Evolutionary conservation across 2,797 vertebrate species (phyloP).

Genomic region (Phylloscopus collybita): DNA sequence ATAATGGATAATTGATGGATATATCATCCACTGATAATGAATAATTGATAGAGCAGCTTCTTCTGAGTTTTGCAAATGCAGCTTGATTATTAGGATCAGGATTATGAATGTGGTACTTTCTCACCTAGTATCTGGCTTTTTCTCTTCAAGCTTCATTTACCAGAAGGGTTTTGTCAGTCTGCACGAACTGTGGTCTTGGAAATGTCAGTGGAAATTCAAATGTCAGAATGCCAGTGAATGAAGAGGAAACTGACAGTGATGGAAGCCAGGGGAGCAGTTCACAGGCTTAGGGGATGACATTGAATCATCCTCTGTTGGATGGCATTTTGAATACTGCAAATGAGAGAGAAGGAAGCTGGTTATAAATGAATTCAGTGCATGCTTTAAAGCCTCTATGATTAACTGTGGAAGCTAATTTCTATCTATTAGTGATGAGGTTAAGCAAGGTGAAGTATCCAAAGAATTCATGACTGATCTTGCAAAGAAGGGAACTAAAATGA

Average conservation of each 20-base stretch:
- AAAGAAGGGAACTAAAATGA: neutral
- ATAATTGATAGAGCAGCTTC: neutral
- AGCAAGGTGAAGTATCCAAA: neutral
- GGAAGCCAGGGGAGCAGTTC: neutral
- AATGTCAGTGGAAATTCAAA: conserved; percentile 20
- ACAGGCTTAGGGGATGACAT: neutral
- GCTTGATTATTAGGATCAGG: neutral
- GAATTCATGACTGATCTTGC: neutral
- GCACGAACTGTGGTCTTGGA: neutral
- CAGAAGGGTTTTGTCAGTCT: neutral
- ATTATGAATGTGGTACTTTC: neutral
- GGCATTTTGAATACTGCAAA: conserved; percentile 14
- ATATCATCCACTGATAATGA: neutral
- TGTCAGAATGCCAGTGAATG: neutral
- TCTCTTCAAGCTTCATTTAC: neutral
- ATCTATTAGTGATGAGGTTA: neutral
- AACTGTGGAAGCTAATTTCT: conserved; percentile 2
- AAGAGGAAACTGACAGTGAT: neutral
- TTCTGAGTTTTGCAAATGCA: neutral
- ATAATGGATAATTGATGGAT: neutral
- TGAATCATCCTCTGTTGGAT: neutral
- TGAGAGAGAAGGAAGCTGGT: neutral
- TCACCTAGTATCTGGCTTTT: neutral
- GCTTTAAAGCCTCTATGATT: neutral
- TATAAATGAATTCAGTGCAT: neutral